Base-by-base conservation (phyloP, 2,797 vertebrate species). In the Chelon labrosus region DNA sequence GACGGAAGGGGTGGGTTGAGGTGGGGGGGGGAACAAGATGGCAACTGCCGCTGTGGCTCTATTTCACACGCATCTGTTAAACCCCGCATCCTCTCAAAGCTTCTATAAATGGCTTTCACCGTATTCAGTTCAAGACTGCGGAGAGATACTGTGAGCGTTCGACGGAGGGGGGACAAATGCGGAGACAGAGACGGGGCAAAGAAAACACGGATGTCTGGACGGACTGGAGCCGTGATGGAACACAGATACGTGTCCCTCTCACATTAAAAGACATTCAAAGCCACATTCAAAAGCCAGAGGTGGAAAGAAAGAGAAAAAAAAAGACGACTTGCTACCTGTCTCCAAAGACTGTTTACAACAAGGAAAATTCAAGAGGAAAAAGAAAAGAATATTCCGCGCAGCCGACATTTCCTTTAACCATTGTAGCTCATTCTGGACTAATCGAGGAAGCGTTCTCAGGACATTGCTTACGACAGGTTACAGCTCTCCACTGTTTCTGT, bases 401-500 rank as follows among this genome's bases (percentile, higher is more conserved):
- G 87, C 86, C 79, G 83, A 86, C 87, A 81, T 88, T 84, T 92
- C 89, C 79, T 89, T 83, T 78, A 76, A 77, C 83, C 4, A 80
- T 90, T 74, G 89, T 94, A 94, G 93, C 91, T 92, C 79, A 85
- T 91, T 84, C 74, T 82, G 82, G 82, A 92, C 85, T 84, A 87
- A 91, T 85, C 38, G 71, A 89, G 89, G 87, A 91, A 82, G 90
- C 87, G 84, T 93, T 93, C 94, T 95, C 94, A 95, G 94, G 94
- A 94, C 92, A 90, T 91, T 84, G 89, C 88, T 31, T 87, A 77
- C 79, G 82, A 92, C 91, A 88, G 78, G 84, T 89, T 86, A 85
- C 73, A 77, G 85, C 70, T 86, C 62, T 80, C 53, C 51, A 41
- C 67, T 46, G 10, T 82, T 76, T 82, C 53, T 65, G 73, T 77